Conservation (phyloP, 2,888 invertebrate genomes). For the Prosopocoilus inquinatus region DNA sequence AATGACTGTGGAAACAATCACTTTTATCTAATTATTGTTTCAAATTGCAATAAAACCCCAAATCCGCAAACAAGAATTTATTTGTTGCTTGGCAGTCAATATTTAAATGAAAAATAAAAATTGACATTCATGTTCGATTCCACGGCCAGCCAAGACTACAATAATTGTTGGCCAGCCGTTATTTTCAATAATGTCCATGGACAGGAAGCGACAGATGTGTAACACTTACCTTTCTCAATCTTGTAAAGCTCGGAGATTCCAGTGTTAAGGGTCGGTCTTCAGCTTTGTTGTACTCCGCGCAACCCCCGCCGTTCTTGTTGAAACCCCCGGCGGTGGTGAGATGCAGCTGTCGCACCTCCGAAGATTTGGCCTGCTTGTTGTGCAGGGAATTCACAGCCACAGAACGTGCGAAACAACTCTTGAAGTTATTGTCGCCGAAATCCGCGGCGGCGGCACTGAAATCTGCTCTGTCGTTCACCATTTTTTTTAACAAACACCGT, state of each 20-base stretch:
- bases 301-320: constrained; percentile 14
- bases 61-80: no score
- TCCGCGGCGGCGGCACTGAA: constrained; percentile 31
- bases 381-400: constrained; percentile 46
- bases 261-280: constrained; percentile 5
- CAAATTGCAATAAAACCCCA: no score
- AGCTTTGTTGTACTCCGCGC: constrained; percentile 8
- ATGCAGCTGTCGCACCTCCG: constrained; percentile 14
- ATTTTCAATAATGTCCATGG: no score
- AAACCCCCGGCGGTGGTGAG: constrained; percentile 1
- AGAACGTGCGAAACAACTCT: constrained; percentile 48
- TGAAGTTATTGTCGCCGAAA: constrained; percentile 41
- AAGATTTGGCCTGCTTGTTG: constrained; percentile 28
- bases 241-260: constrained; percentile 6
- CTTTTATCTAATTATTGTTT: not conserved
- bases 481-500: constrained; percentile 17
- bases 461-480: constrained; percentile 37
- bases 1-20: not conserved
- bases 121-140: no score
- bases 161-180: not conserved
- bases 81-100: no score
- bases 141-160: no score
- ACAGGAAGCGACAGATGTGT: not conserved
- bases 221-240: constrained; percentile 15
- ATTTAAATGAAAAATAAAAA: no score